Base-by-base conservation (phyloP, 2,888 invertebrate genomes). In the Drosophila atroscutellata region DNA sequence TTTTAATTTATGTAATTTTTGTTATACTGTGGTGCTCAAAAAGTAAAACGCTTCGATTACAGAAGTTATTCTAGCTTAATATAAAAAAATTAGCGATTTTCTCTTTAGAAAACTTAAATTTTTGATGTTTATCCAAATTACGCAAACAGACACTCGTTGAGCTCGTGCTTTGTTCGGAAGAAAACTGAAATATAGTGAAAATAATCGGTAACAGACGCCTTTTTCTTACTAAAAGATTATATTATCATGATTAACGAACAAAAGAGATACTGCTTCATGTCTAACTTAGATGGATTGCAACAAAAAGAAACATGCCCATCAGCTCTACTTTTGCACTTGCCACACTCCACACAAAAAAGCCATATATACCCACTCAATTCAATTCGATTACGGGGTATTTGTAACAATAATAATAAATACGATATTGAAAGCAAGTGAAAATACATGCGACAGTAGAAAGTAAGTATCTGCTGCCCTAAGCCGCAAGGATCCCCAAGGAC, bases 401-500 rank as follows among this genome's bases (percentile, higher is more conserved):
- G 34, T 42, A 61, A 62, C 55, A 82, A 78, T 82, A 82, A 79
- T 72, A 71, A 86, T 84, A 86, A 85, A 84, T 75, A 70, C 59
- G 37, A 42, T 51, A 69, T 65, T 71, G 67, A 69, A 86, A 81
- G 77, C 67, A 77, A 85, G 85, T 85, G 75, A 81, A 86, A 85
- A 83, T 77, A 71, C 72, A 66, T 58, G 32, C 34, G 57, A 50
- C 37, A 50, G n/a, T 51, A 34, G 60, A 37, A 62, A 50, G 50
- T 45, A 47, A 66, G 54, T 63, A 58, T 56, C 13, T 45, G 67
- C 56, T 58, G 32, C 37, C 59, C 39, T 77, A 79, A 86, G 85
- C 83, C 75, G 66, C 75, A 76, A 58, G 55, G 45, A 67, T 87
- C 86, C 86, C 86, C 64, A 59, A 75, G 83, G 86, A 86, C 72